Evolutionary conservation across 2,797 vertebrate species (phyloP).

Genomic region (Epinephelus malabaricus): DNA sequence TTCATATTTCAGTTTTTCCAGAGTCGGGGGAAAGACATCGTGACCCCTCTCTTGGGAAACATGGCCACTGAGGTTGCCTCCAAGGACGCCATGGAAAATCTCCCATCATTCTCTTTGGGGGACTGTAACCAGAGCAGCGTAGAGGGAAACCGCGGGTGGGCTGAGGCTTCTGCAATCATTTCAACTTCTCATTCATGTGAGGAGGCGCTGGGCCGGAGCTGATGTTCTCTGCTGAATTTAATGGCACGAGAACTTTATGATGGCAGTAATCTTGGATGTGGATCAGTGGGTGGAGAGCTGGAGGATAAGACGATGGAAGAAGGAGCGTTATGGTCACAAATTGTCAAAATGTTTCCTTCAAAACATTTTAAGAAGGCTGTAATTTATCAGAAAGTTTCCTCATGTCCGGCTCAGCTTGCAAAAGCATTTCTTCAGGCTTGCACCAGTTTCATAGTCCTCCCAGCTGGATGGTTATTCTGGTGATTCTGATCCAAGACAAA

Average conservation of each 20-base stretch:
- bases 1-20: slow-evolving; percentile 70
- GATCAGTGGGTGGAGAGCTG: slow-evolving; percentile 31
- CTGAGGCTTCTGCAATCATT: slow-evolving; percentile 52
- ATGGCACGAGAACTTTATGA: slow-evolving; percentile 50
- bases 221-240: slow-evolving; percentile 43
- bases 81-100: slow-evolving; percentile 72
- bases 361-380: slow-evolving; percentile 20
- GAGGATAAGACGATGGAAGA: neutral
- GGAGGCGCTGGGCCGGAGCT: slow-evolving; percentile 21
- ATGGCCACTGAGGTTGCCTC: slow-evolving; percentile 62
- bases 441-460: slow-evolving; percentile 50
- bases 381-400: slow-evolving; percentile 23
- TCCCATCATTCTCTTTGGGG: slow-evolving; percentile 62
- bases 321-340: slow-evolving; percentile 7
- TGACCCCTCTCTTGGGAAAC: slow-evolving; percentile 68
- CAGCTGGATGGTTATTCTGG: slow-evolving; percentile 43
- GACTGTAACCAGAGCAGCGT: slow-evolving; percentile 55
- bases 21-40: slow-evolving; percentile 41
- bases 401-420: slow-evolving; percentile 14
- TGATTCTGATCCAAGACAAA: slow-evolving; percentile 72
- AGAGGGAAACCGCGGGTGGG: slow-evolving; percentile 57
- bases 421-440: slow-evolving; percentile 31
- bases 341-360: slow-evolving; percentile 24
- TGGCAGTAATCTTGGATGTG: slow-evolving; percentile 17
- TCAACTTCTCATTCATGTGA: slow-evolving; percentile 53